Evolutionary conservation across 2,113 vertebrate genomes (phyloP).

Genomic region (Osmerus eperlanus): DNA sequence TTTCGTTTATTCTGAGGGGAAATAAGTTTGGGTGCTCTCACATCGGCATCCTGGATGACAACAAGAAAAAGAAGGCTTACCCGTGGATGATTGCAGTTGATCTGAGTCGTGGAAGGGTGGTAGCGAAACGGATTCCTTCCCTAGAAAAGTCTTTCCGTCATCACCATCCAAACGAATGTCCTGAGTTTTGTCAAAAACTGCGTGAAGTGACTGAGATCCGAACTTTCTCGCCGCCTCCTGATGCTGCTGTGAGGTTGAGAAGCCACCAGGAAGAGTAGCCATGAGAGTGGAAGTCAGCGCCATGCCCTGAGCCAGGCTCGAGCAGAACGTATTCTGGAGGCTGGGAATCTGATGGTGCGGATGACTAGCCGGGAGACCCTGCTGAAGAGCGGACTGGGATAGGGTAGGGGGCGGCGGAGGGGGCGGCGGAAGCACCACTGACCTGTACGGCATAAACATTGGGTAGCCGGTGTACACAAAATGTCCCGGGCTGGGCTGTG

Average conservation of each 20-base stretch:
- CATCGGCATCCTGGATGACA: no score
- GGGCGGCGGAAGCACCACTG: slow-evolving; percentile 88
- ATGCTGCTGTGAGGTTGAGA: slow-evolving; percentile 79
- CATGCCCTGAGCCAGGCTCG: slow-evolving; percentile 90
- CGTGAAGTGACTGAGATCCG: slow-evolving; percentile 76
- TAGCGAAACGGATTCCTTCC: slow-evolving; percentile 79
- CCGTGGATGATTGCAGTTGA: slow-evolving; percentile 77
- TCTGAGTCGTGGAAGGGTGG: slow-evolving; percentile 82
- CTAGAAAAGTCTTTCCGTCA: slow-evolving; percentile 82
- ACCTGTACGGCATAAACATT: slow-evolving; percentile 96
- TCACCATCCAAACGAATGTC: slow-evolving; percentile 79
- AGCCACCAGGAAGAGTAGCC: slow-evolving; percentile 90
- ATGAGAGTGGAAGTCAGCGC: slow-evolving; percentile 93
- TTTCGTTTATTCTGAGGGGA: no score
- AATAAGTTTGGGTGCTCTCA: no score
- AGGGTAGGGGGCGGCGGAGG: slow-evolving; percentile 79
- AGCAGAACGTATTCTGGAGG: slow-evolving; percentile 88
- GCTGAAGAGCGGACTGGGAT: slow-evolving; percentile 72
- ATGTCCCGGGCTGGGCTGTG: slow-evolving; percentile 86
- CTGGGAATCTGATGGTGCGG: slow-evolving; percentile 83
- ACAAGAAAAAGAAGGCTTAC: slow-evolving; percentile 58
- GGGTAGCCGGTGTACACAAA: slow-evolving; percentile 93
- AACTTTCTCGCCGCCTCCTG: slow-evolving; percentile 87
- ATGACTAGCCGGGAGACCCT: slow-evolving; percentile 75
- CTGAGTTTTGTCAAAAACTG: slow-evolving; percentile 82